Evolutionary conservation across 2,797 vertebrate genomes (phyloP), one percentile per base, ranked within the genome.

Genomic region (Melanotaenia parkinsoni): DNA sequence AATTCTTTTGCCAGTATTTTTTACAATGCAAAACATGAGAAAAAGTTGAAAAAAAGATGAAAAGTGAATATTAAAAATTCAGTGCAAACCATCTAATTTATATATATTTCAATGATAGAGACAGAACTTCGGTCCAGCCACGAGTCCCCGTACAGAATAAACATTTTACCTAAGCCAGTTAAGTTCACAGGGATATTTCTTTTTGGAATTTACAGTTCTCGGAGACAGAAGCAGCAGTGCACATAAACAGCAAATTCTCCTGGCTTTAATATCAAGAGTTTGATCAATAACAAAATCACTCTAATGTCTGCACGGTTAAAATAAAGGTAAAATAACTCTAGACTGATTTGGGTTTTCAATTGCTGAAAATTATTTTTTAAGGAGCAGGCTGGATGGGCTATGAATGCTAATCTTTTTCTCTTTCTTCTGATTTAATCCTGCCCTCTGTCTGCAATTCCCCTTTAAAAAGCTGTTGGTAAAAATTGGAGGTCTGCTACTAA

Each of bases 1-100:
- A 66, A 53, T 40, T n/a, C 24, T 61, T 12, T 47, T 45, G 26
- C 51, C 54, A 58, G 64, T 22, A 51, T 3, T 59, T 30, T 58
- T 51, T 53, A 28, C 14, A 16, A 33, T 8, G 4, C 0, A 14
- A 13, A 6, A 37, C 51, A 38, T 12, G 18, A 16, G 1, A n/a
- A 32, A 53, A 58, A 63, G 12, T 30, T n/a, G 4, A 32, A 53
- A 58, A 58, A 8, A 37, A 18, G 4, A 20, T 26, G 9, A 24
- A 30, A 58, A 61, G 40, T 32, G 40, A 16, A 14, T 6, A 22
- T 26, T 28, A 24, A 28, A 28, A 11, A 28, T 54, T 28, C 24
- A 54, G 11, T 54, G 1, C 50, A 51, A 54, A 26, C 9, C 24
- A 26, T 54, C 12, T 2, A 1, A 5, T 26, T 30, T 30, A 30